Conservation (phyloP, 2,797 vertebrate genomes). For the Betta splendens region DNA sequence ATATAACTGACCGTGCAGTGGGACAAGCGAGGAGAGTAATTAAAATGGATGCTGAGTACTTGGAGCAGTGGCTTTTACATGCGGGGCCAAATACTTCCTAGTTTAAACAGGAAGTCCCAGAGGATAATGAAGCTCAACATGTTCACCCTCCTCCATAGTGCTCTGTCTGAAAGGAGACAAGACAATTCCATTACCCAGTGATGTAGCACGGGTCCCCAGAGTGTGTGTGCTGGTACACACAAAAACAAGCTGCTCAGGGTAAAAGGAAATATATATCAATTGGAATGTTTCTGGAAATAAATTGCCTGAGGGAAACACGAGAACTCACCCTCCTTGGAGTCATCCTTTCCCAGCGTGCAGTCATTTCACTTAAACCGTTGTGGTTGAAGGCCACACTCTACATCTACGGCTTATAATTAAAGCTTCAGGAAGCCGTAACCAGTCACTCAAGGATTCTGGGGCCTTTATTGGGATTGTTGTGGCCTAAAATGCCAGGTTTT, state of each 20-base stretch:
- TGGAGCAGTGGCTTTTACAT: conserved; percentile 45
- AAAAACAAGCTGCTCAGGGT: conserved; percentile 51
- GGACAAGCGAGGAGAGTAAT: conserved; percentile 40
- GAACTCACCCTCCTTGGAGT: conserved; percentile 43
- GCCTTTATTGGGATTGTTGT: too few relatives aligned
- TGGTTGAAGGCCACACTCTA: neutral
- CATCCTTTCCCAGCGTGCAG: conserved; percentile 4
- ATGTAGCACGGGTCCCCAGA: conserved; percentile 64
- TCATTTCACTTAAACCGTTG: neutral
- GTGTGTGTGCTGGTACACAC: conserved; percentile 30
- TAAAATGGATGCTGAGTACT: conserved; percentile 51
- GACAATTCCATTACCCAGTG: conserved; percentile 73
- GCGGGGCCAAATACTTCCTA: conserved; percentile 51
- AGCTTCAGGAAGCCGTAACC: neutral
- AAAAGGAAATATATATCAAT: conserved; percentile 56
- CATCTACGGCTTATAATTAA: neutral
- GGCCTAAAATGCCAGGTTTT: too few relatives aligned
- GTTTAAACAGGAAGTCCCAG: conserved; percentile 62
- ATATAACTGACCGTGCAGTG: conserved; percentile 27
- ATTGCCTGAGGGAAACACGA: conserved; percentile 44
- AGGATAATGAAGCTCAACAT: conserved; percentile 36
- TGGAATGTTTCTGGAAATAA: conserved; percentile 44
- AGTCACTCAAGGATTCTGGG: too few relatives aligned
- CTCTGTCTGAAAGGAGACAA: conserved; percentile 70
- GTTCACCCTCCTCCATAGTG: conserved; percentile 43